phyloP scores from a whole-genome alignment of 2,113 vertebrate species.

The Podilymbus podiceps region DNA sequence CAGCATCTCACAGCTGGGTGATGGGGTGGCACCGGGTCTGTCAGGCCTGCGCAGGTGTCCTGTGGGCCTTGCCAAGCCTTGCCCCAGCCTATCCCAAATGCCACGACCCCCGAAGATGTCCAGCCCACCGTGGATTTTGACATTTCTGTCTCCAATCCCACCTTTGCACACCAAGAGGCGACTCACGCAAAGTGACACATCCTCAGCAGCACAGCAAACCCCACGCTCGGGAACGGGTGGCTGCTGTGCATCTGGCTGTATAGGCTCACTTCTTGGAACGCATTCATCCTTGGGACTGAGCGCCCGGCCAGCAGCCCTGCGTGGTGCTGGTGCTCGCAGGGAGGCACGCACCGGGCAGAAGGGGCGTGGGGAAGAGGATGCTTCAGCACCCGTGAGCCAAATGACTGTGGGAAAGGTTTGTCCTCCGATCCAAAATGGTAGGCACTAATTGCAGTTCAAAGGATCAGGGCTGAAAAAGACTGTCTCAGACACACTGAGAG shows the following conservation, averaged over 20 bases:
- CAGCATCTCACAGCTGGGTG: not conserved
- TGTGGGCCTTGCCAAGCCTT: not conserved
- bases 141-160: not conserved
- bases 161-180: accelerated
- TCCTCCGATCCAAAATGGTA: not conserved
- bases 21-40: accelerated
- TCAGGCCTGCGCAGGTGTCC: not conserved
- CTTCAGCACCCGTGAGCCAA: not conserved
- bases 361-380: not conserved
- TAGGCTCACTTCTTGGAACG: not conserved
- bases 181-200: not conserved
- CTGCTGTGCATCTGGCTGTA: not conserved
- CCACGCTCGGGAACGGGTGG: not conserved
- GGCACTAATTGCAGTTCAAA: not conserved
- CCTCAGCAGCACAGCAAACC: not conserved
- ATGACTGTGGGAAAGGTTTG: not conserved
- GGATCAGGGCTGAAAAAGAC: not conserved
- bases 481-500: not conserved
- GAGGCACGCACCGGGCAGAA: not conserved
- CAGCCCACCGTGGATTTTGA: not conserved
- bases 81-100: not conserved
- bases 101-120: not conserved
- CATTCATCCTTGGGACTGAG: not conserved
- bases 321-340: not conserved
- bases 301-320: not conserved